Evolutionary conservation across 2,888 invertebrate genomes (phyloP).

Genomic region (Gerris lacustris): DNA sequence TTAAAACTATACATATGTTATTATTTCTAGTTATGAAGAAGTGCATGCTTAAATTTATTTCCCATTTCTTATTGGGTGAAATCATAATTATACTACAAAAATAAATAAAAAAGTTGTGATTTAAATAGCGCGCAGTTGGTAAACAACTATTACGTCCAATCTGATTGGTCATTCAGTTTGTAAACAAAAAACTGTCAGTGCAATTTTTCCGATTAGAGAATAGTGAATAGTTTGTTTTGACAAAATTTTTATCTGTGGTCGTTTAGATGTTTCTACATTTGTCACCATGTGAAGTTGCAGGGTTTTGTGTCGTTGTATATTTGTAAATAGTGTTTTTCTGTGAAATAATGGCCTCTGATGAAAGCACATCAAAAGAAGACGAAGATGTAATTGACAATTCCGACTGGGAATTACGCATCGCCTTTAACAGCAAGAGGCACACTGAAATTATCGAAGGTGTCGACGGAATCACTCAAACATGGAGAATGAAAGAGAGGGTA

Average conservation of each 20-base stretch:
- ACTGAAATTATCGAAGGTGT: constrained; percentile 57
- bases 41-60: too few species aligned
- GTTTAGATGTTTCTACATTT: too few species aligned
- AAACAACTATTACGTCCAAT: neutral
- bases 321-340: neutral
- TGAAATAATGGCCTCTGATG: neutral
- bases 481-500: constrained; percentile 88
- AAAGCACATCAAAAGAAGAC: neutral
- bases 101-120: too few species aligned
- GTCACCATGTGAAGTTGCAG: too few species aligned
- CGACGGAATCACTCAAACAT: constrained; percentile 57
- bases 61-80: too few species aligned
- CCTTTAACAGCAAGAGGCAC: constrained; percentile 62
- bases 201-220: neutral
- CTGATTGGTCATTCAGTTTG: neutral
- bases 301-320: neutral
- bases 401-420: constrained; percentile 57
- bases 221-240: neutral
- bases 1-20: too few species aligned
- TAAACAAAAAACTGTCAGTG: neutral
- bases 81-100: too few species aligned
- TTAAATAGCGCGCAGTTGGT: too few species aligned
- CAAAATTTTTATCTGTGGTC: too few species aligned
- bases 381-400: constrained; percentile 23
- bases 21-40: too few species aligned